Conservation (phyloP, 2,888 invertebrate species). For the Drosophila nigricruria region DNA sequence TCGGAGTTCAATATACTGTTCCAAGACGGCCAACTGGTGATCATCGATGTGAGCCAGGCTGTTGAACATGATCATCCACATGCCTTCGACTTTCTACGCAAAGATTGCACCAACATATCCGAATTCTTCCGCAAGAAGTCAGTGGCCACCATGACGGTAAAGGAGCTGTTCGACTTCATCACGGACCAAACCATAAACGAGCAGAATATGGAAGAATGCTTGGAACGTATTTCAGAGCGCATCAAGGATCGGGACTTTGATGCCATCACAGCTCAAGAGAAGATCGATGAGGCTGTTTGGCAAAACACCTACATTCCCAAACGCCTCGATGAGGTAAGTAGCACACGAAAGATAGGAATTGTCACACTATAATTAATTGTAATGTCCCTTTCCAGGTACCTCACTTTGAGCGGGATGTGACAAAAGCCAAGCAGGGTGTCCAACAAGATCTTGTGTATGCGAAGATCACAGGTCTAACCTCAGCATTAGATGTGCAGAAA, state of each 20-base stretch:
- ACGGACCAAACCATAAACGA: slow-evolving; percentile 95
- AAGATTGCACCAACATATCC: slow-evolving; percentile 96
- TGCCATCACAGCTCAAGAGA: slow-evolving; percentile 90
- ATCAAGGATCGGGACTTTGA: slow-evolving; percentile 88
- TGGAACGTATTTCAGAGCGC: slow-evolving; percentile 90
- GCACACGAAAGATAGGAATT: not conserved
- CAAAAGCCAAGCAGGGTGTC: slow-evolving; percentile 91
- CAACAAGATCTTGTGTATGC: slow-evolving; percentile 92
- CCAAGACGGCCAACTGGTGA: slow-evolving; percentile 92
- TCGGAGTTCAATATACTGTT: slow-evolving; percentile 98
- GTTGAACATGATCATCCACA: slow-evolving; percentile 99
- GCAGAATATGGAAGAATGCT: slow-evolving; percentile 91
- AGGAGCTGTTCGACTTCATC: slow-evolving; percentile 97
- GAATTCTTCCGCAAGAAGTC: slow-evolving; percentile 96
- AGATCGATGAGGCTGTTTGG: slow-evolving; percentile 96
- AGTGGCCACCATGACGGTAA: slow-evolving; percentile 95
- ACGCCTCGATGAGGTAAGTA: slow-evolving; percentile 92
- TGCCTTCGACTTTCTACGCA: slow-evolving; percentile 96
- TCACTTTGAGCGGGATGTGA: slow-evolving; percentile 94
- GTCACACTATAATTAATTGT: not conserved
- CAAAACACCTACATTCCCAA: slow-evolving; percentile 97
- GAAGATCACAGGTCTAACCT: slow-evolving; percentile 93
- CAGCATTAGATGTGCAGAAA: slow-evolving; percentile 91
- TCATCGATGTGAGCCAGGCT: slow-evolving; percentile 99
- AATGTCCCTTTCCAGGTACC: slow-evolving; percentile 87